Evolutionary conservation across 2,113 vertebrate species (phyloP).

Genomic region (Rhinolophus ferrumequinum): DNA sequence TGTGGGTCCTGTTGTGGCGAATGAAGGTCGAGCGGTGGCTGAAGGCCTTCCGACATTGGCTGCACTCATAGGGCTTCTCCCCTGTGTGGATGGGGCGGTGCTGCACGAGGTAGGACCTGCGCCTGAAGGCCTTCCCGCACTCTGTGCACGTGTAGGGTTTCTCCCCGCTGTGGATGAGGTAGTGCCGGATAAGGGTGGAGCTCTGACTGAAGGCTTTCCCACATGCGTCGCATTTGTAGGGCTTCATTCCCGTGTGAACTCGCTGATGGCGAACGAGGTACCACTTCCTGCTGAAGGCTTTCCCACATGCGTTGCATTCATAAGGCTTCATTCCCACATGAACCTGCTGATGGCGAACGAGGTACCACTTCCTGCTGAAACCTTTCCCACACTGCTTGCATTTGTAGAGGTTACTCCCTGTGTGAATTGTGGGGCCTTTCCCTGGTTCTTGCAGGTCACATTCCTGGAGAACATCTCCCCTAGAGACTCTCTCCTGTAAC

Average conservation of each 20-base stretch:
- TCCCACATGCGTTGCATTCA: slow-evolving; percentile 67
- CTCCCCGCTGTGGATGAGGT: slow-evolving; percentile 66
- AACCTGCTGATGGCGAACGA: slow-evolving; percentile 61
- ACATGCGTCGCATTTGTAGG: slow-evolving; percentile 66
- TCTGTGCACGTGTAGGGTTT: slow-evolving; percentile 33
- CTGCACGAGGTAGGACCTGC: slow-evolving; percentile 63
- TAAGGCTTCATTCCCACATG: slow-evolving; percentile 71
- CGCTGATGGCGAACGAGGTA: slow-evolving; percentile 66
- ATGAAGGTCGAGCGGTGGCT: slow-evolving; percentile 69
- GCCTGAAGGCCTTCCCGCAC: slow-evolving; percentile 76
- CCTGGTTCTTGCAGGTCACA: neutral
- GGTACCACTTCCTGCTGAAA: slow-evolving; percentile 72
- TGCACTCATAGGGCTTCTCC: slow-evolving; percentile 56
- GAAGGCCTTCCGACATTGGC: slow-evolving; percentile 65
- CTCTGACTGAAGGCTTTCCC: slow-evolving; percentile 73
- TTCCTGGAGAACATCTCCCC: neutral
- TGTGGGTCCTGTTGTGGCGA: slow-evolving; percentile 74
- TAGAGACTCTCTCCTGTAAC: neutral
- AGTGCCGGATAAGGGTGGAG: slow-evolving; percentile 72
- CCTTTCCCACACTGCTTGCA: slow-evolving; percentile 71
- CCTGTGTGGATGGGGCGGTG: slow-evolving; percentile 54
- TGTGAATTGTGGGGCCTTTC: neutral
- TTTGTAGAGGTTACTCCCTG: neutral
- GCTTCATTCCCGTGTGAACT: slow-evolving; percentile 70
- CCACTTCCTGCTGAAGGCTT: slow-evolving; percentile 68